phyloP scores from a whole-genome alignment of 2,113 vertebrate species.

The Collichthys lucidus region DNA sequence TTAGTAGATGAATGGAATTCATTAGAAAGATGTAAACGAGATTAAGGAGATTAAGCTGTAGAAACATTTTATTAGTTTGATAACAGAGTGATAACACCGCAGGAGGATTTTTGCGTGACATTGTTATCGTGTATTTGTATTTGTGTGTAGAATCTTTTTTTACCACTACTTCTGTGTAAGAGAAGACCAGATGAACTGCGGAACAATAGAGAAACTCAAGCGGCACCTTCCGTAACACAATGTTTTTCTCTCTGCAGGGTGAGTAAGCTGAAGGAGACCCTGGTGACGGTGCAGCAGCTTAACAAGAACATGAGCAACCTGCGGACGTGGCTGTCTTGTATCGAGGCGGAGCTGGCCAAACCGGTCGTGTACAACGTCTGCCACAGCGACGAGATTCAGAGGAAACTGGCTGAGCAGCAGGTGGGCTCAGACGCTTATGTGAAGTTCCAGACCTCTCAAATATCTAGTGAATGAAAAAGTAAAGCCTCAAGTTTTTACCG shows the following conservation, averaged over 20 bases:
- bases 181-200: too few species aligned
- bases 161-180: too few species aligned
- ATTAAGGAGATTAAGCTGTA: too few species aligned
- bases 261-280: conserved; percentile 95
- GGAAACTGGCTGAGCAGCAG: conserved; percentile 95
- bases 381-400: conserved; percentile 94
- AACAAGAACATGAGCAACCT: conserved; percentile 98
- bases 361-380: conserved; percentile 92
- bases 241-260: conserved; percentile 83
- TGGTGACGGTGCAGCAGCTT: conserved; percentile 92
- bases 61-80: too few species aligned
- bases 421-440: conserved; percentile 74
- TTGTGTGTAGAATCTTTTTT: too few species aligned
- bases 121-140: too few species aligned
- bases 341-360: conserved; percentile 93
- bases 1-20: too few species aligned
- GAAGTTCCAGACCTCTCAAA: neutral
- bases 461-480: too few species aligned
- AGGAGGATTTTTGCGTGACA: too few species aligned
- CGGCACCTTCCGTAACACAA: neutral
- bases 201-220: neutral
- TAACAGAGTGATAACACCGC: too few species aligned
- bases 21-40: too few species aligned
- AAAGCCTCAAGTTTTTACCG: too few species aligned
- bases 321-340: conserved; percentile 92